Percentiles rank a stretch among this genome's conserved stretches.
Evolutionary conservation across 2,888 invertebrate species (phyloP).

Genomic region (Pteria penguin): DNA sequence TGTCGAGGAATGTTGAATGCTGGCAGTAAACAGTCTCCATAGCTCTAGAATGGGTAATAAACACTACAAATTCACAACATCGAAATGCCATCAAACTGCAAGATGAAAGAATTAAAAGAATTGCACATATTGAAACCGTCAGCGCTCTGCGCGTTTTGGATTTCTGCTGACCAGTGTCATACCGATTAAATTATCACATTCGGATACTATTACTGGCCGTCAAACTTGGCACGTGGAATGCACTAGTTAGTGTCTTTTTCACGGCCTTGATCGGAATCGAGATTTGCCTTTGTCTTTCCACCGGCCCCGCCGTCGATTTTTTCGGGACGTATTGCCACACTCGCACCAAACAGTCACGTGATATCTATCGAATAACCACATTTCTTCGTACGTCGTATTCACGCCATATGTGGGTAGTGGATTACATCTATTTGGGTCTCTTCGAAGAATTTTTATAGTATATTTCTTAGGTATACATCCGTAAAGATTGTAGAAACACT

Average conservation of each 20-base stretch:
- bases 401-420: constrained; percentile 68
- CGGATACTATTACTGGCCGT: neutral
- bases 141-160: neutral
- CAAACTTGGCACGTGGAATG: constrained; percentile 33
- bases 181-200: neutral
- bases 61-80: neutral
- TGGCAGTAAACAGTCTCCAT: neutral
- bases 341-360: constrained; percentile 71
- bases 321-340: constrained; percentile 54
- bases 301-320: constrained; percentile 35
- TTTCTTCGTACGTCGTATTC: constrained; percentile 70
- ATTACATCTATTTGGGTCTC: constrained; percentile 71
- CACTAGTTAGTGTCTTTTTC: constrained; percentile 11
- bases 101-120: too few relatives aligned
- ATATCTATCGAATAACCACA: constrained; percentile 63
- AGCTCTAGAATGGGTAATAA: neutral
- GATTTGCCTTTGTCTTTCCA: neutral
- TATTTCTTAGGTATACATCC: constrained; percentile 72
- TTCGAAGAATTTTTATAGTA: constrained; percentile 67
- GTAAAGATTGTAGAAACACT: constrained; percentile 73
- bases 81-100: neutral
- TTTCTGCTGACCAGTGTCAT: neutral
- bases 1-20: neutral
- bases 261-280: constrained; percentile 2
- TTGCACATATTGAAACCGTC: neutral